Percentiles rank a stretch among this genome's conserved stretches.
phyloP scores from a whole-genome alignment of 2,797 vertebrate genomes.

The Pseudomugil gertrudae region DNA sequence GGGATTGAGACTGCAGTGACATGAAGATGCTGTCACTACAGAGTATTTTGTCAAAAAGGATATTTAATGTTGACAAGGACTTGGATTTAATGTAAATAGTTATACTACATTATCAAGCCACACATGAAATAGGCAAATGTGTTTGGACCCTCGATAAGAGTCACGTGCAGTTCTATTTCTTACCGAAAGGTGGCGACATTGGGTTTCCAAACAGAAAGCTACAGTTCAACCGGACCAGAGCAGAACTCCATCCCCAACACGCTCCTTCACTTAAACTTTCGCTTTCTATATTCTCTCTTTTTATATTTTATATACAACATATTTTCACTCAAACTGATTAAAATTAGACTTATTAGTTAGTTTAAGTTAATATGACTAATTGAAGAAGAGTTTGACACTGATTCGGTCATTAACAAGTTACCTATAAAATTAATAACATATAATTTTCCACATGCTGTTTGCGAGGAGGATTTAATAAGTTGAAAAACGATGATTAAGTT shows the following conservation, averaged over 20 bases:
- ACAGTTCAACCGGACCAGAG: constrained; percentile 14
- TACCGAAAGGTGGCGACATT: constrained; percentile 97
- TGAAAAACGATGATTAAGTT: background rate
- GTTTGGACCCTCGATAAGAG: background rate
- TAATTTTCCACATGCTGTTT: background rate
- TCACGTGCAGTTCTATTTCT: constrained; percentile 60
- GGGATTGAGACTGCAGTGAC: constrained; percentile 36
- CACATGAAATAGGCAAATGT: constrained; percentile 1
- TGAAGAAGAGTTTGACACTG: background rate
- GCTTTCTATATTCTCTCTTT: constrained; percentile 9
- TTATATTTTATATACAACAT: background rate
- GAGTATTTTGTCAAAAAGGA: background rate
- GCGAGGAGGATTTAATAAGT: background rate
- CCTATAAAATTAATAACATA: constrained; percentile 16
- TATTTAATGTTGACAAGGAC: constrained; percentile 14
- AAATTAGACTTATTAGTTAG: background rate
- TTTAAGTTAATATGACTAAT: background rate
- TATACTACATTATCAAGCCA: constrained; percentile 1
- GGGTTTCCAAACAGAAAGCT: constrained; percentile 79
- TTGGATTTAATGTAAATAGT: constrained; percentile 16
- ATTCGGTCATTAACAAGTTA: constrained; percentile 30
- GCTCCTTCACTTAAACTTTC: constrained; percentile 12
- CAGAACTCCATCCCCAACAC: constrained; percentile 2
- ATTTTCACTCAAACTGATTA: background rate
- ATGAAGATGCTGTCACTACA: constrained; percentile 34